Evolutionary conservation across 2,797 vertebrate genomes (phyloP), one percentile per base, ranked within the genome.

Genomic region (Gymnoscopelus microlampas): DNA sequence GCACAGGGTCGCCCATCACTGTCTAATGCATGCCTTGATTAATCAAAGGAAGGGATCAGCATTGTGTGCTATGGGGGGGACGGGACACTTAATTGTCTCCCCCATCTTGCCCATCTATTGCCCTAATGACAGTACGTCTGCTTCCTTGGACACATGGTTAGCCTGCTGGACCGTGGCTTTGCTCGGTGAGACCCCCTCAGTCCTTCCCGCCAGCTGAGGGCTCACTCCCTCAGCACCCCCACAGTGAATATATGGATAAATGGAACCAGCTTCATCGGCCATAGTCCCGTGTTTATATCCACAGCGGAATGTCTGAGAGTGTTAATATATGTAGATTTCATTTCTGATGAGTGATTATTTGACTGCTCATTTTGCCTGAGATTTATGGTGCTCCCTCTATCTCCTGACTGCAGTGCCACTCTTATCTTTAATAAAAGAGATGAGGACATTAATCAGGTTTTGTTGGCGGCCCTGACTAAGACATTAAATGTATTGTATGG

Each of bases 401-500:
- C 97, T 98, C 96, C 94, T 96, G 96, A 98, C 96, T 97, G 95
- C 98, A 98, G 96, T 94, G 95, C 95, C 96, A 96, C 96, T 97
- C 96, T 99, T 98, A 98, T 98, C 98, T 98, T 97, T 98, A 98
- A 98, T 98, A 98, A 98, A 98, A 97, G 96, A 95, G 95, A 98
- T 96, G 95, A 96, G 95, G 94, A 95, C 96, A 98, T 99, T 98
- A 98, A 99, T 99, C 98, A 98, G 95, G 95, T 95, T 97, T 97
- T 97, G 97, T 97, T 96, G 97, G 95, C 92, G 95, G 94, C 94
- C 95, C 95, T 97, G 96, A 97, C 96, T 94, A 96, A 98, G 97
- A 98, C 97, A 96, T 98, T 98, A 98, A 98, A 97, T 97, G 97
- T 95, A 97, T 96, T 97, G 97, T 96, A 97, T 96, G 94, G 95